Percentiles rank a stretch among this genome's conserved stretches.
These are phyloP conservation scores for Trachelus iudaicus DNA, from an alignment of 2,888 invertebrate species.

Conservation along the genomic window DNA sequence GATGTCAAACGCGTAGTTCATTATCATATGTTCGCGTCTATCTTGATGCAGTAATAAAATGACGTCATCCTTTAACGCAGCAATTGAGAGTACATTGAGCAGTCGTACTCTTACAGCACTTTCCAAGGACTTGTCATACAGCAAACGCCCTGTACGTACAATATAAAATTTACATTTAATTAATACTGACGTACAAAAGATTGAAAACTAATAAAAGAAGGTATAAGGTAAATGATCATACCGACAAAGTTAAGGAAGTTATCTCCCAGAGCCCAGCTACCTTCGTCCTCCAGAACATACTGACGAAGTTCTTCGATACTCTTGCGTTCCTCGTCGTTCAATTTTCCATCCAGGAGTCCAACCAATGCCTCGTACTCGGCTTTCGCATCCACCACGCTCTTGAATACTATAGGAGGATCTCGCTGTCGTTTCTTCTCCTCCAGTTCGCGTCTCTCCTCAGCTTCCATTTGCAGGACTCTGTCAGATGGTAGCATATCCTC, in stretches of 20 bases:
- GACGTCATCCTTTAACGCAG: conserved; percentile 89
- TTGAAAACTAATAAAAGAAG: background rate
- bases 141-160: conserved; percentile 69
- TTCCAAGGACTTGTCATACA: conserved; percentile 72
- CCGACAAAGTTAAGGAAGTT: conserved; percentile 86
- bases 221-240: conserved; percentile 53
- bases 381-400: conserved; percentile 76
- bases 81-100: conserved; percentile 79
- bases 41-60: conserved; percentile 91
- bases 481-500: conserved; percentile 67
- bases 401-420: conserved; percentile 85
- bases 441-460: conserved; percentile 74
- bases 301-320: conserved; percentile 86
- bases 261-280: conserved; percentile 92
- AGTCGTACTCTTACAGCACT: conserved; percentile 73
- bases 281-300: conserved; percentile 89
- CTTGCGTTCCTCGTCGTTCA: conserved; percentile 79
- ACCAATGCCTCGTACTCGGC: conserved; percentile 81
- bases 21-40: conserved; percentile 86
- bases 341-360: conserved; percentile 75
- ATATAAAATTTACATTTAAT: conserved; percentile 4
- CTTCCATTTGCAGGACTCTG: conserved; percentile 69
- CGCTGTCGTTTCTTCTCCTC: conserved; percentile 78
- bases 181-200: background rate
- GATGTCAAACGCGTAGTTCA: conserved; percentile 86